These are phyloP conservation scores for Acanthopleura granulata DNA, from an alignment of 2,888 invertebrate species.

Conservation along the genomic window DNA sequence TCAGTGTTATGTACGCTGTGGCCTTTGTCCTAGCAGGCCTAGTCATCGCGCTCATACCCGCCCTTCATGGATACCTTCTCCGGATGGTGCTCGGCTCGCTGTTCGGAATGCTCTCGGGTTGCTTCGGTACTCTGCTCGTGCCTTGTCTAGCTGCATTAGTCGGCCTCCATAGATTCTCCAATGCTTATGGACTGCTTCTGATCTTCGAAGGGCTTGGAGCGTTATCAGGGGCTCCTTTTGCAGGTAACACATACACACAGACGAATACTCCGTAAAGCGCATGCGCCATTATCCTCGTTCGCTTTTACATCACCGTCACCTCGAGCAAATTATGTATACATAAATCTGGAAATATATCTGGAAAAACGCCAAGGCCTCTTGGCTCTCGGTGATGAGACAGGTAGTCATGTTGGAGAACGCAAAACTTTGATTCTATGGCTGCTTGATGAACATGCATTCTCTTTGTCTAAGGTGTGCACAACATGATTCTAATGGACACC, in stretches of 20 bases:
- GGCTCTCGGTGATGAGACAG: too few relatives aligned
- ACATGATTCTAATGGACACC: too few relatives aligned
- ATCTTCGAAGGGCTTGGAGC: conserved; percentile 45
- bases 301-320: too few relatives aligned
- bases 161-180: conserved; percentile 40
- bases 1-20: conserved; percentile 34
- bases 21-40: conserved; percentile 40
- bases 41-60: conserved; percentile 34
- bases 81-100: conserved; percentile 34
- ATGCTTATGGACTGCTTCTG: conserved; percentile 45
- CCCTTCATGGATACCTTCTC: conserved; percentile 30
- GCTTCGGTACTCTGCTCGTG: conserved; percentile 42
- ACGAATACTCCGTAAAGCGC: too few relatives aligned
- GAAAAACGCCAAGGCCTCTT: too few relatives aligned
- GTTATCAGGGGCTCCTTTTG: conserved; percentile 45
- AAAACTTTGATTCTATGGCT: too few relatives aligned
- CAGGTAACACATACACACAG: conserved; percentile 38
- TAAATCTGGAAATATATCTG: too few relatives aligned
- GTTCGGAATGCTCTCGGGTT: conserved; percentile 45
- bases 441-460: too few relatives aligned
- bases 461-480: too few relatives aligned
- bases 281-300: too few relatives aligned
- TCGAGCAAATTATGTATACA: too few relatives aligned
- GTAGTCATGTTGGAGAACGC: too few relatives aligned
- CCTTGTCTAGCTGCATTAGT: conserved; percentile 40